phyloP scores from a whole-genome alignment of 2,113 vertebrate species.

The Oreocharis arfaki region DNA sequence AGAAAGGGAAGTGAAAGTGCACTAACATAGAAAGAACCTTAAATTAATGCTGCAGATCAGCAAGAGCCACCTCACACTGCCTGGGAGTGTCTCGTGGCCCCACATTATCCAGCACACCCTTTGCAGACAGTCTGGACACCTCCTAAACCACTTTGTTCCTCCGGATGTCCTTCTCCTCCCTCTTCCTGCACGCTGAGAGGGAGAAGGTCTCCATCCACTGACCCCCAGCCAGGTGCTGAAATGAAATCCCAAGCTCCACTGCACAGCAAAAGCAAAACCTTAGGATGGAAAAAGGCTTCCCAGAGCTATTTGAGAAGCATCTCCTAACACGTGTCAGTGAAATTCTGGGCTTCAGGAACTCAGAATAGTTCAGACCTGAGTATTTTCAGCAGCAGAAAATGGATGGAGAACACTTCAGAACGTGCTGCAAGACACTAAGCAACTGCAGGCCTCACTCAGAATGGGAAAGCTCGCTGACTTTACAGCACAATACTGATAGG shows the following conservation, averaged over 20 bases:
- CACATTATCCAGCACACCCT: not conserved
- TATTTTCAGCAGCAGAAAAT: not conserved
- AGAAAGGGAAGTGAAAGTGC: constrained; percentile 27
- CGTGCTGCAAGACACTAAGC: not conserved
- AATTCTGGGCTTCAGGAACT: not conserved
- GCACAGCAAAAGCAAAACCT: not conserved
- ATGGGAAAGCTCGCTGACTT: not conserved
- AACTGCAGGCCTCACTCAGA: not conserved
- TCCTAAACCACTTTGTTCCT: not conserved
- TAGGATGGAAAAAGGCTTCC: not conserved
- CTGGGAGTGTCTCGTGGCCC: not conserved
- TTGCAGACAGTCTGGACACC: not conserved
- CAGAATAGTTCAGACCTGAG: not conserved
- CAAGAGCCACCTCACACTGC: not conserved
- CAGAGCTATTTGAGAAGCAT: not conserved
- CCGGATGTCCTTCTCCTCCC: not conserved
- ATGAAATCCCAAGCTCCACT: not conserved
- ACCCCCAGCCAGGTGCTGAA: not conserved
- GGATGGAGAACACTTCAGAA: not conserved
- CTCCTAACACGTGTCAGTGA: not conserved
- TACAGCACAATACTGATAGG: not conserved
- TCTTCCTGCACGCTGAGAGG: not conserved
- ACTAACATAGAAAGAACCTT: not conserved
- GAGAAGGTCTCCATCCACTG: not conserved
- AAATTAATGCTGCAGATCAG: not conserved